These are phyloP conservation scores for Chaenogobius annularis DNA, from an alignment of 2,113 vertebrate species.

Conservation along the genomic window DNA sequence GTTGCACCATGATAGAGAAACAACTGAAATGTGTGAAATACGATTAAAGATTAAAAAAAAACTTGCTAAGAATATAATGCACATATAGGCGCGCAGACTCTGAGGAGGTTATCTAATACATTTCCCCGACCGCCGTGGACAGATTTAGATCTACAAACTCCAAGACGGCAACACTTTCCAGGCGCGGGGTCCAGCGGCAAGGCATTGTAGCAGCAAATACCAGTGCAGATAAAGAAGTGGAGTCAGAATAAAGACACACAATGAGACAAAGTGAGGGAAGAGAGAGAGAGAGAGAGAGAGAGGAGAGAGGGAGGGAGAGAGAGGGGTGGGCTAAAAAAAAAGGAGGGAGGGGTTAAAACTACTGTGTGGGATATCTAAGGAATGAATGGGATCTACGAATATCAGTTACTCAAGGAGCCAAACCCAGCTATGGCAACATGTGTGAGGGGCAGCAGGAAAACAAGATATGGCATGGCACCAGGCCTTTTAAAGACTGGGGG, in stretches of 20 bases:
- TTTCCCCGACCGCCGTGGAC: slow-evolving; percentile 18
- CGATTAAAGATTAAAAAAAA: neutral
- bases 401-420: slow-evolving; percentile 47
- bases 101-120: slow-evolving; percentile 37
- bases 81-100: slow-evolving; percentile 12
- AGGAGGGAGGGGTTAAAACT: slow-evolving; percentile 15
- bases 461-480: slow-evolving; percentile 17
- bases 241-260: neutral
- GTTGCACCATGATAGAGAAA: no score
- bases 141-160: slow-evolving; percentile 35
- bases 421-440: slow-evolving; percentile 32
- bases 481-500: neutral
- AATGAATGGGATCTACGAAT: slow-evolving; percentile 58
- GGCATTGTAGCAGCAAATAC: slow-evolving; percentile 11
- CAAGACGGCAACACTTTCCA: slow-evolving; percentile 17
- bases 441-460: slow-evolving; percentile 23
- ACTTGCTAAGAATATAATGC: neutral
- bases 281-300: neutral
- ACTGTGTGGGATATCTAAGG: slow-evolving; percentile 40
- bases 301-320: neutral
- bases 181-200: neutral
- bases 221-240: slow-evolving; percentile 1
- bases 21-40: neutral
- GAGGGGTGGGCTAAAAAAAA: neutral
- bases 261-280: neutral